These are phyloP conservation scores for Mesocentrotus franciscanus DNA, from an alignment of 53 echinoderm and acorn worm genomes.

Conservation along the genomic window DNA sequence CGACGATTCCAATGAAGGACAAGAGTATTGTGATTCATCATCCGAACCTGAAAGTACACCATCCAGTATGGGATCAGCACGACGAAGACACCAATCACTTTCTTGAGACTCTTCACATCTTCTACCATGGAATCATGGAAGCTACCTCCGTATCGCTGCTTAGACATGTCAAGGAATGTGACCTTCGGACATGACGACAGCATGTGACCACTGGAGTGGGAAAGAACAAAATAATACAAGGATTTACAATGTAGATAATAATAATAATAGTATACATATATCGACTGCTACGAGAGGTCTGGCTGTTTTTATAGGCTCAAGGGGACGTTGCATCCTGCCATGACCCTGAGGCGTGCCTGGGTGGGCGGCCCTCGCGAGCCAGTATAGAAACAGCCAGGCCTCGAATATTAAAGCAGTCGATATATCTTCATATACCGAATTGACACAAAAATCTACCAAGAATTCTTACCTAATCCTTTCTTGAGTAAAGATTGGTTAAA, in stretches of 20 bases:
- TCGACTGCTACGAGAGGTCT: too few relatives aligned
- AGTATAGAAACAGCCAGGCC: too few relatives aligned
- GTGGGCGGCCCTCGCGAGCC: too few relatives aligned
- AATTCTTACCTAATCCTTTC: too few relatives aligned
- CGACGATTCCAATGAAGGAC: not conserved
- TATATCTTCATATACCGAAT: too few relatives aligned
- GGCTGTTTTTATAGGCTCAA: too few relatives aligned
- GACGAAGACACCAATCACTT: slow-evolving; percentile 87
- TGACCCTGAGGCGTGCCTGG: too few relatives aligned
- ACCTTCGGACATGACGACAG: slow-evolving; percentile 74
- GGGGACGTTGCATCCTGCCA: too few relatives aligned
- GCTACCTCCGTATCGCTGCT: slow-evolving; percentile 89
- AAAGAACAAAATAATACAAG: not conserved
- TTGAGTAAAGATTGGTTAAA: too few relatives aligned
- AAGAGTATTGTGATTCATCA: not conserved
- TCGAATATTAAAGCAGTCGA: too few relatives aligned
- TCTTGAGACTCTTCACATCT: slow-evolving; percentile 93
- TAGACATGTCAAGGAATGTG: slow-evolving; percentile 96
- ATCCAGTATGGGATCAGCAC: slow-evolving; percentile 94
- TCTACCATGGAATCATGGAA: slow-evolving; percentile 98
- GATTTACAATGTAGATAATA: slow-evolving; percentile 45
- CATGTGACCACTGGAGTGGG: slow-evolving; percentile 64
- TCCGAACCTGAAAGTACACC: slow-evolving; percentile 92
- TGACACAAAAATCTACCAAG: too few relatives aligned
- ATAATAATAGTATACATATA: too few relatives aligned